Evolutionary conservation across 2,113 vertebrate species (phyloP), one percentile per base, ranked within the genome.

Genomic region (Lepisosteus oculatus): DNA sequence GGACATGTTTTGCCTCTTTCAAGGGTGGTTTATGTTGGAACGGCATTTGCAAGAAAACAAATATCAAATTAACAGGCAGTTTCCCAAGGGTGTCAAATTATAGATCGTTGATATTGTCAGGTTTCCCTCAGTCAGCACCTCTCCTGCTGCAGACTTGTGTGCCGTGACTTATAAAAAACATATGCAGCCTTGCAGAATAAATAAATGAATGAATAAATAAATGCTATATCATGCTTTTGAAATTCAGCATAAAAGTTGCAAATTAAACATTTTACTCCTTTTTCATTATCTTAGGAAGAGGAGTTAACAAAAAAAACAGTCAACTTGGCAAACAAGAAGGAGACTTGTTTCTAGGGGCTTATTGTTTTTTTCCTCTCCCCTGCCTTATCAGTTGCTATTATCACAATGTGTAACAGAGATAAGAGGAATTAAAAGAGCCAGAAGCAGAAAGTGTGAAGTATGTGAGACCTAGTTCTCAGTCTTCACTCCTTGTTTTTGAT

Each of bases 371-470:
- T 66, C 13, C 45, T 54, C 4, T 11, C 9, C 17, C 29, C 42
- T 2, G 3, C 47, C 77, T 88, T 85, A 86, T 81, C 80, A 83
- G 69, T 14, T 79, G 72, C 75, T 78, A 68, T 79, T 84, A 85
- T 79, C 72, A 80, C 62, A 79, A 86, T 43, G 68, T 85, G 82
- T 82, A 67, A 72, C 80, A 69, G 73, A 80, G 82, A 80, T 83
- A 85, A 84, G 76, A 77, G 82, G 78, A 86, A 86, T 81, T 84
- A 83, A 86, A 81, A 70, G 47, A 17, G 72, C 78, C 71, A 61
- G 73, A 63, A 76, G 56, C 61, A 79, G 29, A 73, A 72, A 6
- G 41, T 67, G 56, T 77, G 76, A 82, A 72, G 76, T 78, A 14
- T 75, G 76, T 42, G 43, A 77, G 69, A 29, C 42, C 29, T 45